Evolutionary conservation across 2,113 vertebrate genomes (phyloP), one percentile per base, ranked within the genome.

Genomic region (Gnathonemus echidnorhynchus): DNA sequence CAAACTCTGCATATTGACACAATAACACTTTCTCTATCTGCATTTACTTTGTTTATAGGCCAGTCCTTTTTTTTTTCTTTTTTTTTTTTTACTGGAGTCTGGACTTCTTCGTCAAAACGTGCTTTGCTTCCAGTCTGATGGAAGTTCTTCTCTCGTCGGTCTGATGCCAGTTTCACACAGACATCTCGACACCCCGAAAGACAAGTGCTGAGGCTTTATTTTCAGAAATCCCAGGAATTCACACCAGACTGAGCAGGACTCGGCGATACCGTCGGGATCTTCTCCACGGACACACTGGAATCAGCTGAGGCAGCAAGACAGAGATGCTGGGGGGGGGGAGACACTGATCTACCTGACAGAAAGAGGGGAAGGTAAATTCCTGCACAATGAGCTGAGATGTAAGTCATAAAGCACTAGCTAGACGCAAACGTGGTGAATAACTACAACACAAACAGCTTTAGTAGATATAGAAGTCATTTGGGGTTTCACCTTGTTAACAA

Each of bases 301-400:
- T n/a, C 66, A 27, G 62, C 62, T n/a, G 45, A 19, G 62, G 42
- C 13, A 21, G 77, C 13, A 21, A 45, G 39, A 39, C n/a, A 39
- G 83, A 85, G 83, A 24, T 10, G 19, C 0, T 11, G 48, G 56
- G 70, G 88, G 62, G 88, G 39, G 62, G 5, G 39, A 46, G 42
- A 31, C 24, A 96, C 95, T 92, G 96, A 35, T 77, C 5, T 77
- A 77, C 5, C 31, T 19, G 70, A 2, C 70, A 77, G 15, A 39
- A 77, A 77, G 15, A 77, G 70, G 13, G 35, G 10, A 39, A 6
- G 70, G 11, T 39, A 77, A 77, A 77, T 31, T 15, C 15, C 31
- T 77, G 70, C 70, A 77, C 9, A 77, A 39, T 39, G 5, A 77
- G 31, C 11, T 77, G 70, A 77, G 70, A 77, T 15, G 35, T 77